Evolutionary conservation across 1,140 invertebrate genomes (phyloP).

Genomic region (Drosophila mauritiana): DNA sequence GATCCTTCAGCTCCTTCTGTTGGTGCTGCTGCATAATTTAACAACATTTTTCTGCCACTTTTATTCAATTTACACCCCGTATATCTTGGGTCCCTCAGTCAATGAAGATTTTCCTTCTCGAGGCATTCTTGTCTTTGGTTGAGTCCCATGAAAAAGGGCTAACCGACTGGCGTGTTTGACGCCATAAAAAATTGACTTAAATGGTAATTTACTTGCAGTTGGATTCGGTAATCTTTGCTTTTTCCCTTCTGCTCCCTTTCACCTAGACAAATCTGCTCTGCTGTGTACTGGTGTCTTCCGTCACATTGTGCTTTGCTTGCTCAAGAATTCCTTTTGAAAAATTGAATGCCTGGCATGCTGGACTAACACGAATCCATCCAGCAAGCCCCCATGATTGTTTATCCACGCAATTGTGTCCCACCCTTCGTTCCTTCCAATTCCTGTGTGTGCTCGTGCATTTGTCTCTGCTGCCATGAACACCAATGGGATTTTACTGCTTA

Average conservation of each 20-base stretch:
- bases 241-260: neutral
- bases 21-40: conserved; percentile 77
- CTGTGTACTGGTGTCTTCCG: conserved; percentile 16
- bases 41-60: conserved; percentile 82
- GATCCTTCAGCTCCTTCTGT: neutral
- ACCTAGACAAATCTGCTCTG: conserved; percentile 27
- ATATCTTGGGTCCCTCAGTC: conserved; percentile 42
- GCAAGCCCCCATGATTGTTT: conserved; percentile 52
- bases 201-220: conserved; percentile 74
- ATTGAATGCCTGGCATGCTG: conserved; percentile 68
- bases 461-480: conserved; percentile 51
- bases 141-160: conserved; percentile 41
- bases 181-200: conserved; percentile 65
- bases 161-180: conserved; percentile 38
- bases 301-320: conserved; percentile 38
- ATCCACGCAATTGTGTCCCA: conserved; percentile 38
- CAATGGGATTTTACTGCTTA: conserved; percentile 79
- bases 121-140: neutral
- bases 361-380: conserved; percentile 42
- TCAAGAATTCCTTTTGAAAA: conserved; percentile 79
- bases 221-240: conserved; percentile 45
- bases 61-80: conserved; percentile 82
- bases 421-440: conserved; percentile 13
- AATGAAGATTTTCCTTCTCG: conserved; percentile 46
- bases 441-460: conserved; percentile 46